These are phyloP conservation scores for Geodia barretti DNA, from an alignment of 37 sponge, comb jelly and placozoan species.

Conservation along the genomic window DNA sequence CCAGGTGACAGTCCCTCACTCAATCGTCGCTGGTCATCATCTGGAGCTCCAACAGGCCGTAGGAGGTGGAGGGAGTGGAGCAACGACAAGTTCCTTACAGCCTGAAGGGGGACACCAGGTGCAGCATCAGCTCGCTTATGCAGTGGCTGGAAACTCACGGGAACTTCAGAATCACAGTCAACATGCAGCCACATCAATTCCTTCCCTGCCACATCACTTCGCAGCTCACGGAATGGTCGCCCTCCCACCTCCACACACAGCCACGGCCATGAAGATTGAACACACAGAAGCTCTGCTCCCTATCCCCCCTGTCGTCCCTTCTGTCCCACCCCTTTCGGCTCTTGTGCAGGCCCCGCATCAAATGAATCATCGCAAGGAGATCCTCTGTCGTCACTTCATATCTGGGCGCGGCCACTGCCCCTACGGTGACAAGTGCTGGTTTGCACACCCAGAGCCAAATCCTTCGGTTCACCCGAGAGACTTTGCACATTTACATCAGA, in stretches of 20 bases:
- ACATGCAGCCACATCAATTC: not conserved
- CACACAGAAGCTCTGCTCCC: not conserved
- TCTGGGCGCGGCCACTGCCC: constrained; percentile 53
- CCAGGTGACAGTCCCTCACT: not conserved
- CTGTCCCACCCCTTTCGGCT: not conserved
- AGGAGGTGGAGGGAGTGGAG: not conserved
- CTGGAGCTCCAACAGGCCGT: not conserved
- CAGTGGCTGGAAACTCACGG: too few species aligned
- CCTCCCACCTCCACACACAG: not conserved
- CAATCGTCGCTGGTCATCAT: not conserved
- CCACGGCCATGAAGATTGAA: too few species aligned
- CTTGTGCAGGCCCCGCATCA: not conserved
- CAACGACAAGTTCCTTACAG: not conserved
- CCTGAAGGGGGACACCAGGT: not conserved
- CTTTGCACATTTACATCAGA: not conserved
- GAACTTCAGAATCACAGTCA: too few species aligned
- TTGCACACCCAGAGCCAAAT: constrained; percentile 48
- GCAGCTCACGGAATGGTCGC: not conserved
- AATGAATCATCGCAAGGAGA: constrained; percentile 36
- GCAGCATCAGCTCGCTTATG: not conserved
- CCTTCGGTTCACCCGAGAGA: not conserved
- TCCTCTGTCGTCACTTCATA: constrained; percentile 58
- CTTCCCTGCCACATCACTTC: not conserved
- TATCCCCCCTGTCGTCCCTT: not conserved
- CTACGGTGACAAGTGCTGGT: constrained; percentile 79